Evolutionary conservation across 1,140 invertebrate species (phyloP).

Genomic region (Trichonephila clavipes): DNA sequence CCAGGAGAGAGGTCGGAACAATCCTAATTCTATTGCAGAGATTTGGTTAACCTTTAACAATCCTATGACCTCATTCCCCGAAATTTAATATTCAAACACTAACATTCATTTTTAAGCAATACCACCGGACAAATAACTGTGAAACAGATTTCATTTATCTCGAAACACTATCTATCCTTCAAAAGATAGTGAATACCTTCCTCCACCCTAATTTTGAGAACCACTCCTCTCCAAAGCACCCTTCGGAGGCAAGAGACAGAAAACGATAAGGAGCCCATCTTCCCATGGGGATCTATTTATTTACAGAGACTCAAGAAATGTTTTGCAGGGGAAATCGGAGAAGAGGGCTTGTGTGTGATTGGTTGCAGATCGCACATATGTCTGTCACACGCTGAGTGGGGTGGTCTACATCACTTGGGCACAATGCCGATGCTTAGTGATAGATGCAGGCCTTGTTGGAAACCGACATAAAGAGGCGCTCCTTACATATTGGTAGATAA

Average conservation of each 20-base stretch:
- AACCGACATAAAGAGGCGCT: not conserved
- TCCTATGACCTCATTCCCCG: too few relatives aligned
- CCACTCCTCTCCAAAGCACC: not conserved
- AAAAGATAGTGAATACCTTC: not conserved
- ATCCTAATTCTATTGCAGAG: too few relatives aligned
- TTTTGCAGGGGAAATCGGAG: slow-evolving; percentile 26
- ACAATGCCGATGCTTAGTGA: not conserved
- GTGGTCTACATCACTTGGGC: not conserved
- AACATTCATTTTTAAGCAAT: too few relatives aligned
- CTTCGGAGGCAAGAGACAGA: not conserved
- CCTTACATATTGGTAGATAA: slow-evolving; percentile 22
- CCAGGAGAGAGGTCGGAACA: too few relatives aligned
- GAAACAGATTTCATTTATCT: too few relatives aligned
- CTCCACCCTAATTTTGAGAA: not conserved
- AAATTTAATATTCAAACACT: too few relatives aligned
- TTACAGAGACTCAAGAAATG: slow-evolving; percentile 51
- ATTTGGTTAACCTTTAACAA: too few relatives aligned
- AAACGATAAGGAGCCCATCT: not conserved
- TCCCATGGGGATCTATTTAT: slow-evolving; percentile 45
- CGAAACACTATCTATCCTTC: not conserved
- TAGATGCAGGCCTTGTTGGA: not conserved
- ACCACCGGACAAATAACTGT: too few relatives aligned
- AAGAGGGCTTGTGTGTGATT: slow-evolving; percentile 45
- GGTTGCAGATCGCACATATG: slow-evolving; percentile 30
- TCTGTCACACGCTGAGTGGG: slow-evolving; percentile 34